Evolutionary conservation across 2,797 vertebrate genomes (phyloP), one percentile per base, ranked within the genome.

Genomic region (Cetoscarus ocellatus): DNA sequence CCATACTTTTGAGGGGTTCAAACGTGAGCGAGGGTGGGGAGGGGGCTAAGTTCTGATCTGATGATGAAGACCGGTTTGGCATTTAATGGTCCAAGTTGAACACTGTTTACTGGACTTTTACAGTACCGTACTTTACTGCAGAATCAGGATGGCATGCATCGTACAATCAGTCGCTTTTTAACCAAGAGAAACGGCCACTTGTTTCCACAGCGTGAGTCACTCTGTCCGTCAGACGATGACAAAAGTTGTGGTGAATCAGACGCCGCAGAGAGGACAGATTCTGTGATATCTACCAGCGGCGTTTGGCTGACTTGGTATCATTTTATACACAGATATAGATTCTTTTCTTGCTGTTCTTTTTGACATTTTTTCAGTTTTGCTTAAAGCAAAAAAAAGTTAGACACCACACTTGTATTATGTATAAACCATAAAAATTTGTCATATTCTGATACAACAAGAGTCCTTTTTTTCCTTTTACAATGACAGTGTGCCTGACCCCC

Each of bases 321-420:
- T 88, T 89, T 91, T 83, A 88, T 91, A 93, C 91, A 93, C 65
- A 86, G 68, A 86, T 84, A 80, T 57, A 51, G 12, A 70, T 77
- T 83, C 61, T 84, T 79, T 80, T 75, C 71, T 92, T 74, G 19
- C 17, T 75, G 38, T 80, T 86, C 67, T 84, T 92, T 80, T 81
- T 69, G 53, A 67, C 91, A 83, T 70, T 77, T 80, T 80, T 86
- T 84, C 80, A 92, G 90, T 94, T 95, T 93, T 96, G 95, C 93
- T 95, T 91, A 94, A 92, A 86, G 95, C 77, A 90, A 94, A 94
- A 51, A 48, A 51, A 45, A 91, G 69, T 91, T 94, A 96, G 95
- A 98, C 96, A 96, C 94, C 95, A 97, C 95, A 94, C 95, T 92
- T 94, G 79, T 95, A 96, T 94, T 96, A 97, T 95, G 96, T 95